phyloP scores from a whole-genome alignment of 2,113 vertebrate species.

The Blennius ocellaris region DNA sequence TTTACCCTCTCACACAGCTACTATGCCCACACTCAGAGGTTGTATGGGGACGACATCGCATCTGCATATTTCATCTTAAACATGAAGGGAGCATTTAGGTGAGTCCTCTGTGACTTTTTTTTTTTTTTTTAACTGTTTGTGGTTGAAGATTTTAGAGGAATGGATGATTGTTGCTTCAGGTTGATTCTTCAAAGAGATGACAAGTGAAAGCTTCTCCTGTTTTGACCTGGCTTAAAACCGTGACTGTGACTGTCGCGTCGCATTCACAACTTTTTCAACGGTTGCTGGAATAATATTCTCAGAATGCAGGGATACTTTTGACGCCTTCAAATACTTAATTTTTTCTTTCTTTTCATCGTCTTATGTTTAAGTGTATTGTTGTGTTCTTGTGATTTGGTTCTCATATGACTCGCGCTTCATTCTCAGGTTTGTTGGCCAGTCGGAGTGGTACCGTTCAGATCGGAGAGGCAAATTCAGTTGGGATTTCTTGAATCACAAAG shows the following conservation, averaged over 20 bases:
- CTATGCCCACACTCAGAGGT: conserved; percentile 39
- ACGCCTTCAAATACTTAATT: not conserved
- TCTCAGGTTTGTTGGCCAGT: conserved; percentile 83
- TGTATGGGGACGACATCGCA: conserved; percentile 74
- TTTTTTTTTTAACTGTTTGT: too few relatives aligned
- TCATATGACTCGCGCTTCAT: not conserved
- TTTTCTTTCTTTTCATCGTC: not conserved
- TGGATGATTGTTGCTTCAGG: too few relatives aligned
- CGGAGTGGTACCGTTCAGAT: conserved; percentile 79
- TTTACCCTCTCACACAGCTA: conserved; percentile 69
- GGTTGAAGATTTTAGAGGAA: too few relatives aligned
- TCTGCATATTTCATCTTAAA: conserved; percentile 81
- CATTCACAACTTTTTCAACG: too few relatives aligned
- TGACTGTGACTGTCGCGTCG: too few relatives aligned
- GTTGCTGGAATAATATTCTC: too few relatives aligned
- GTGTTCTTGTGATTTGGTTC: not conserved
- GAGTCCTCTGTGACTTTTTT: conserved; percentile 19
- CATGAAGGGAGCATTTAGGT: conserved; percentile 86
- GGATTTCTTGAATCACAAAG: conserved; percentile 68
- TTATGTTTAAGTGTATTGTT: not conserved
- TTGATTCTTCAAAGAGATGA: too few relatives aligned
- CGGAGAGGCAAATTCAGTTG: conserved; percentile 57
- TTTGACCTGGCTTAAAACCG: too few relatives aligned
- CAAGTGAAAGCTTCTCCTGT: too few relatives aligned
- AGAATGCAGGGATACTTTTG: not conserved